A percentile compares a stretch with the other conserved stretches of the same genome.
These are phyloP conservation scores for Nyctibius grandis DNA, from an alignment of 2,797 vertebrate genomes.

Conservation along the genomic window DNA sequence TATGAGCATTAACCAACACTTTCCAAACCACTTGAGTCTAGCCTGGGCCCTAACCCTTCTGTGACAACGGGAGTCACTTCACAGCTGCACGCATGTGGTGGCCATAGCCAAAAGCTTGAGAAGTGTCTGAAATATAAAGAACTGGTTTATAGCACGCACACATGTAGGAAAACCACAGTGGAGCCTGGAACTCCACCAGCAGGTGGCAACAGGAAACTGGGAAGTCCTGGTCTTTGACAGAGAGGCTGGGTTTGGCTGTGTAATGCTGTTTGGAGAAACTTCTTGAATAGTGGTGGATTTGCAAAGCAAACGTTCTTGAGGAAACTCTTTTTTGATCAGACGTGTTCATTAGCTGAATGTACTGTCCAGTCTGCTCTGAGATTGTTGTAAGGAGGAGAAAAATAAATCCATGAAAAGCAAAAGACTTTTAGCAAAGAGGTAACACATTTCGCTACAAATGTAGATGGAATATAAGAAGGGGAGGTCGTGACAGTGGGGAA, in stretches of 20 bases:
- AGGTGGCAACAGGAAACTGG: constrained; percentile 55
- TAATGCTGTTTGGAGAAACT: background rate
- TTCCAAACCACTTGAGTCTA: background rate
- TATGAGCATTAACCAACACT: background rate
- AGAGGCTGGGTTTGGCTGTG: background rate
- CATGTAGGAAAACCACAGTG: rapidly evolving
- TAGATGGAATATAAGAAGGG: background rate
- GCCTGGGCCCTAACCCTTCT: background rate
- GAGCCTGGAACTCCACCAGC: constrained; percentile 32
- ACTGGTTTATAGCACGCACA: background rate
- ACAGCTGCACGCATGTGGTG: background rate
- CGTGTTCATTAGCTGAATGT: background rate
- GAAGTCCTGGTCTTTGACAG: background rate
- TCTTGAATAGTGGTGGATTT: background rate
- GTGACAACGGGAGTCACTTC: background rate
- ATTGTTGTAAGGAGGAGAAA: background rate
- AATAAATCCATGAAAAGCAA: background rate
- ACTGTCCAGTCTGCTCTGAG: background rate
- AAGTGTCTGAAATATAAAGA: background rate
- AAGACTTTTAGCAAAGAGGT: background rate
- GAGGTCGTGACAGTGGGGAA: background rate
- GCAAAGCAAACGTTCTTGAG: background rate
- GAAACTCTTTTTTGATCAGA: background rate
- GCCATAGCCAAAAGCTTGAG: background rate
- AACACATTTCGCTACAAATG: background rate